Evolutionary conservation across 23 tunicate species (phyloP).

Genomic region (Styela plicata): DNA sequence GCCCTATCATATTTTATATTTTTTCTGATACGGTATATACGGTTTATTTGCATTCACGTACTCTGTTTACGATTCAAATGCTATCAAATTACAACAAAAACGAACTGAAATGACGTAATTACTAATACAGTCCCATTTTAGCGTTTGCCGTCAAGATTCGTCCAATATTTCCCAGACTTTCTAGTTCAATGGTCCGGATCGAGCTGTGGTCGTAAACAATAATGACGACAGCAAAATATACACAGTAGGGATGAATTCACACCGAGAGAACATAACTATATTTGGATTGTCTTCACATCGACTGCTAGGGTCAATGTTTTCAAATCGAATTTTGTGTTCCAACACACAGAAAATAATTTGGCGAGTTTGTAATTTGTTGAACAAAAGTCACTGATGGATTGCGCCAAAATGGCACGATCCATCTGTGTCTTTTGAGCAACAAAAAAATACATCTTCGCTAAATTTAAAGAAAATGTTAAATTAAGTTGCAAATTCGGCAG

Average conservation of each 20-base stretch:
- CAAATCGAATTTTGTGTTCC: background rate
- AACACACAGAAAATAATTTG: too few species aligned
- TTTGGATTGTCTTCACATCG: background rate
- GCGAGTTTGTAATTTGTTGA: background rate
- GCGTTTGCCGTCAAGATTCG: background rate
- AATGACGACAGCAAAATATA: background rate
- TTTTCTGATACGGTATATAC: too few species aligned
- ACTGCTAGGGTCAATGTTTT: background rate
- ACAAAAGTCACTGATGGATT: background rate
- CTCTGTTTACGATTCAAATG: too few species aligned
- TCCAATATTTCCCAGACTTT: background rate
- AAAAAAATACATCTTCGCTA: too few species aligned
- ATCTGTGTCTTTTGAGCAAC: too few species aligned
- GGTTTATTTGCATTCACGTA: too few species aligned
- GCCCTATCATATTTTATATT: too few species aligned
- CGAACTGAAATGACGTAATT: too few species aligned
- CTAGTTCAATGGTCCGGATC: background rate
- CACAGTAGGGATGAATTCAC: background rate
- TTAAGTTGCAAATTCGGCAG: too few species aligned
- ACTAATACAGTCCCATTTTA: too few species aligned
- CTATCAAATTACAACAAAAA: background rate
- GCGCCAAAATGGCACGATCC: too few species aligned
- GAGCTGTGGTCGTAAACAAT: background rate
- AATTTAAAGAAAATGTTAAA: too few species aligned
- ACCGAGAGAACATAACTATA: background rate